Evolutionary conservation across 1,140 invertebrate genomes (phyloP).

Genomic region (Trachymyrmex septentrionalis): DNA sequence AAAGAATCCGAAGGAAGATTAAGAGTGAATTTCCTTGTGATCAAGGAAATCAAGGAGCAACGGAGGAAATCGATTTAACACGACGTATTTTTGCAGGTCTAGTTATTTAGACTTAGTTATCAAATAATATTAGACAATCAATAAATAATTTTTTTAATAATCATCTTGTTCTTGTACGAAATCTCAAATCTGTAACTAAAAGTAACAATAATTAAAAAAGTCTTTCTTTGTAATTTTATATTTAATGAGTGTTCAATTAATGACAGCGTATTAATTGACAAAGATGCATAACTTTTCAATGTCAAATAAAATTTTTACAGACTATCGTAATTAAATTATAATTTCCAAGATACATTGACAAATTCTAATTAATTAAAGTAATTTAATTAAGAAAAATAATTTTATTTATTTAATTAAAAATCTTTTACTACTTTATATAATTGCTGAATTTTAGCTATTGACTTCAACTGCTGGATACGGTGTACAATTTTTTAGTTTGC

Average conservation of each 20-base stretch:
- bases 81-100: background rate
- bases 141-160: background rate
- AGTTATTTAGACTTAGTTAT: background rate
- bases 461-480: background rate
- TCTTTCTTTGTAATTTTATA: background rate
- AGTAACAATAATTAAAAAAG: background rate
- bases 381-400: background rate
- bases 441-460: background rate
- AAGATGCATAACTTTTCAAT: background rate
- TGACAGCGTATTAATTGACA: background rate
- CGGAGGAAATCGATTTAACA: background rate
- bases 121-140: background rate
- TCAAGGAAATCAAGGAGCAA: conserved; percentile 6
- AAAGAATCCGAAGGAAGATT: conserved; percentile 50
- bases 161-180: background rate
- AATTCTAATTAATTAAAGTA: background rate
- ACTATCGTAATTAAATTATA: background rate
- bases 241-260: background rate
- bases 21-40: conserved; percentile 22
- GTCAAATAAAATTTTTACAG: background rate
- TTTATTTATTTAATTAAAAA: background rate
- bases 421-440: background rate
- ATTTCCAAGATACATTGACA: background rate
- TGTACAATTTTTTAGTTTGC: background rate
- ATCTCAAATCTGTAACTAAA: background rate